Evolutionary conservation across 2,888 invertebrate genomes (phyloP).

Genomic region (Zonitis immaculata): DNA sequence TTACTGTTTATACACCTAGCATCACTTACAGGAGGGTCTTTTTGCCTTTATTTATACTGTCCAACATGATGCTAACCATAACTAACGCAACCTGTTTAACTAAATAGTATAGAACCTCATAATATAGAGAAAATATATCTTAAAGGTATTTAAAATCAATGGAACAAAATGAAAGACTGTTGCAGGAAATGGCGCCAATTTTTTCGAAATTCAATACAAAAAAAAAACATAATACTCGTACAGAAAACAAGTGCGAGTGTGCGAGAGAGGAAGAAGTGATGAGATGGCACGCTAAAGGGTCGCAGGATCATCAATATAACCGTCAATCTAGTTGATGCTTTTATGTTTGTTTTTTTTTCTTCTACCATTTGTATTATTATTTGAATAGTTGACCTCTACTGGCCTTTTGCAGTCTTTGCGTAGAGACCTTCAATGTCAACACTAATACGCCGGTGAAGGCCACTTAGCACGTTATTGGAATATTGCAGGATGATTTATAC

Average conservation of each 20-base stretch:
- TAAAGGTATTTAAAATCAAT: not conserved
- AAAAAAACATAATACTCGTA: not conserved
- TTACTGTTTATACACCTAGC: conserved; percentile 39
- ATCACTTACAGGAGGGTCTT: conserved; percentile 31
- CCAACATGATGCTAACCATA: conserved; percentile 35
- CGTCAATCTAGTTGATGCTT: conserved; percentile 15
- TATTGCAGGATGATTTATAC: conserved; percentile 24
- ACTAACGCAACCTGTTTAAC: conserved; percentile 46
- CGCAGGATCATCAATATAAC: conserved; percentile 4
- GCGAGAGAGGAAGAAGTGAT: conserved; percentile 10
- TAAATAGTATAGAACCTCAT: no score
- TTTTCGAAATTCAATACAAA: conserved; percentile 14
- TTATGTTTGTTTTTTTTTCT: not conserved
- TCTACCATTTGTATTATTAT: conserved; percentile 33
- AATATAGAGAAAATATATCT: conserved; percentile 27
- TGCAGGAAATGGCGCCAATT: conserved; percentile 15
- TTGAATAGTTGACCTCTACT: conserved; percentile 49
- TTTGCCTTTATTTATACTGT: not conserved
- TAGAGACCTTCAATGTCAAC: conserved; percentile 50
- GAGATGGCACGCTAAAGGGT: conserved; percentile 34
- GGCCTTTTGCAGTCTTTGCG: conserved; percentile 50
- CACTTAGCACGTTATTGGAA: conserved; percentile 45
- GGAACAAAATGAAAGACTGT: conserved; percentile 1
- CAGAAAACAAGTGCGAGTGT: conserved; percentile 1
- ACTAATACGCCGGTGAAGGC: conserved; percentile 49